Evolutionary conservation across 2,888 invertebrate genomes (phyloP).

Genomic region (Dorcus parallelipipedus): DNA sequence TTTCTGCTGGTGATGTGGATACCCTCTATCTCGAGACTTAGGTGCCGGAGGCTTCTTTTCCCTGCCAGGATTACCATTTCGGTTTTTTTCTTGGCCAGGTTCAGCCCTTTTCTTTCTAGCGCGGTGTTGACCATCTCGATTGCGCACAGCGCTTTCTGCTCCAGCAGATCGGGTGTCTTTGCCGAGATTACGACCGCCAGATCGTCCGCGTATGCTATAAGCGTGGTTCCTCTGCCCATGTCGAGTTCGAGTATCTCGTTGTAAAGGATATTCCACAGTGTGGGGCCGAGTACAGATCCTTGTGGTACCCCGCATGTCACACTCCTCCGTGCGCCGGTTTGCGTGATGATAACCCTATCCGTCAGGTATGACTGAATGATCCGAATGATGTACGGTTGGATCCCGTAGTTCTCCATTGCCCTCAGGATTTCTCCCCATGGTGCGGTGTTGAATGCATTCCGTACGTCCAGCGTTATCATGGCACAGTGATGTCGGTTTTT

Average conservation of each 20-base stretch:
- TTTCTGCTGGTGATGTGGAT: not conserved
- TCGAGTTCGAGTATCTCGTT: conserved; percentile 12
- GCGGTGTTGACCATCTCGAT: too few relatives aligned
- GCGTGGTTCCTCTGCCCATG: not conserved
- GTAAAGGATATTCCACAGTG: conserved; percentile 15
- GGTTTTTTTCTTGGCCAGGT: too few relatives aligned
- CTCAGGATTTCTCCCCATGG: conserved; percentile 17
- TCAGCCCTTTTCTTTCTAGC: too few relatives aligned
- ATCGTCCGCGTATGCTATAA: too few relatives aligned
- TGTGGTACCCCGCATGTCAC: conserved; percentile 19
- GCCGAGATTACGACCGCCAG: too few relatives aligned
- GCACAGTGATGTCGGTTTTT: too few relatives aligned
- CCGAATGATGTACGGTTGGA: conserved; percentile 5
- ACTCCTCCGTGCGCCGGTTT: not conserved
- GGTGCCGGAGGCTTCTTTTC: too few relatives aligned
- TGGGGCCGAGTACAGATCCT: conserved; percentile 5
- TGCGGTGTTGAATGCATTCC: conserved; percentile 24
- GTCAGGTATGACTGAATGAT: conserved; percentile 16
- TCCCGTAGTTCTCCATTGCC: conserved; percentile 3
- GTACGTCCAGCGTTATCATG: conserved; percentile 15
- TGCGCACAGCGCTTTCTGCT: too few relatives aligned
- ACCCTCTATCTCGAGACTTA: not conserved
- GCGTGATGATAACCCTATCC: conserved; percentile 11
- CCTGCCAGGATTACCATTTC: too few relatives aligned
- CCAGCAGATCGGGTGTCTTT: too few relatives aligned